A percentile compares a stretch with the other conserved stretches of the same genome.
Conservation (phyloP, 2,797 vertebrate genomes). For the Eurystomus glaucurus region DNA sequence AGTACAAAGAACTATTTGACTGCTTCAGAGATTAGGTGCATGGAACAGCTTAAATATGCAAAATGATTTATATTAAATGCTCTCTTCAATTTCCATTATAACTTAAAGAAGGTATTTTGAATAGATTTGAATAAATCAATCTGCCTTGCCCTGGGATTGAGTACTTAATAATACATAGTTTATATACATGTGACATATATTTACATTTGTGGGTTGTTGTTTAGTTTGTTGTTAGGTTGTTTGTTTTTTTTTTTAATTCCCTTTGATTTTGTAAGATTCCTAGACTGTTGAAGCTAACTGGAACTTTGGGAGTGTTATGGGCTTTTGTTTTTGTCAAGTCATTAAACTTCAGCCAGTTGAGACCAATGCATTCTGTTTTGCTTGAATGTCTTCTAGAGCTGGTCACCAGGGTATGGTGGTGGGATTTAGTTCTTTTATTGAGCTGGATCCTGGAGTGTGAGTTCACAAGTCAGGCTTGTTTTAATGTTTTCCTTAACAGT, state of each 20-base stretch:
- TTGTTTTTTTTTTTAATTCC: not conserved
- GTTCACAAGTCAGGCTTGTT: not conserved
- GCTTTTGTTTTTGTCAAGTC: not conserved
- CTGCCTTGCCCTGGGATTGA: not conserved
- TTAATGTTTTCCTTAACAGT: not conserved
- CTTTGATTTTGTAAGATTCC: not conserved
- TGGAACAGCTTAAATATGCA: not conserved
- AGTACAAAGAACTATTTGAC: not conserved
- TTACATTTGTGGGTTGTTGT: not conserved
- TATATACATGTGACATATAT: not conserved
- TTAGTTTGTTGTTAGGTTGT: not conserved
- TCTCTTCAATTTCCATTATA: not conserved
- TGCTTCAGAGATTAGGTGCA: not conserved
- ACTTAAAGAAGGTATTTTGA: not conserved
- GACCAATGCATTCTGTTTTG: not conserved
- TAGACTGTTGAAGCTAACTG: not conserved
- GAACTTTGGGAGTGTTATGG: fast-evolving
- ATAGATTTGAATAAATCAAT: not conserved
- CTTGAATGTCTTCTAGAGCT: not conserved
- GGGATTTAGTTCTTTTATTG: not conserved
- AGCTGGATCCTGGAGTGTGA: not conserved
- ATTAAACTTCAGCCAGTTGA: not conserved
- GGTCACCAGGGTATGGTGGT: not conserved
- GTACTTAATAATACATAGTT: not conserved
- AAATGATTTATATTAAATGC: not conserved